These are phyloP conservation scores for Lytechinus pictus DNA, from an alignment of 35 echinoderm and acorn worm genomes.

Conservation along the genomic window DNA sequence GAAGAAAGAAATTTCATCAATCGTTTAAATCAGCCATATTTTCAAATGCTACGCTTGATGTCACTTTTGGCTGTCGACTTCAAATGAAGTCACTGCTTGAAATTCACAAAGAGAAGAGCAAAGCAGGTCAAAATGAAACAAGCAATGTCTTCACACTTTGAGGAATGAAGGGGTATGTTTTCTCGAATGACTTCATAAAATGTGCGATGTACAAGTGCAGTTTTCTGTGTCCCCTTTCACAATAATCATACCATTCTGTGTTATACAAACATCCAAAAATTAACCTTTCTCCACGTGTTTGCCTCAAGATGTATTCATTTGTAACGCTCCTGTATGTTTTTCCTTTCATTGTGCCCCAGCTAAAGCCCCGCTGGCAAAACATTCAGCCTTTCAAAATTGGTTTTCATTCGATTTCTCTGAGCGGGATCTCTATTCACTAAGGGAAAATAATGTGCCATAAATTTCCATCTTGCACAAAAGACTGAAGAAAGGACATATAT, in stretches of 20 bases:
- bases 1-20: too few relatives aligned
- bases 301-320: not conserved
- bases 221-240: not conserved
- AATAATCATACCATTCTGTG: not conserved
- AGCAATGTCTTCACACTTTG: not conserved
- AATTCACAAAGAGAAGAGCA: not conserved
- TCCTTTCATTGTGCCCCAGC: not conserved
- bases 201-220: not conserved
- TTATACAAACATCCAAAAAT: not conserved
- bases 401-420: conserved; percentile 20
- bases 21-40: too few relatives aligned
- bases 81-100: not conserved
- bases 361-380: conserved; percentile 30
- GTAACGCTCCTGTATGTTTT: conserved; percentile 11
- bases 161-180: not conserved
- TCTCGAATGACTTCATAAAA: not conserved
- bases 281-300: conserved; percentile 1
- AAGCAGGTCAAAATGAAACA: not conserved
- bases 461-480: conserved; percentile 16
- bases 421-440: not conserved
- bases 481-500: not conserved
- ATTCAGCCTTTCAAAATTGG: not conserved
- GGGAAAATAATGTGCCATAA: conserved; percentile 45
- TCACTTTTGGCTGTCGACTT: not conserved
- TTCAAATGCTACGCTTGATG: not conserved